Evolutionary conservation across 2,888 invertebrate genomes (phyloP), one percentile per base, ranked within the genome.

Genomic region (Pristionchus fissidentatus): DNA sequence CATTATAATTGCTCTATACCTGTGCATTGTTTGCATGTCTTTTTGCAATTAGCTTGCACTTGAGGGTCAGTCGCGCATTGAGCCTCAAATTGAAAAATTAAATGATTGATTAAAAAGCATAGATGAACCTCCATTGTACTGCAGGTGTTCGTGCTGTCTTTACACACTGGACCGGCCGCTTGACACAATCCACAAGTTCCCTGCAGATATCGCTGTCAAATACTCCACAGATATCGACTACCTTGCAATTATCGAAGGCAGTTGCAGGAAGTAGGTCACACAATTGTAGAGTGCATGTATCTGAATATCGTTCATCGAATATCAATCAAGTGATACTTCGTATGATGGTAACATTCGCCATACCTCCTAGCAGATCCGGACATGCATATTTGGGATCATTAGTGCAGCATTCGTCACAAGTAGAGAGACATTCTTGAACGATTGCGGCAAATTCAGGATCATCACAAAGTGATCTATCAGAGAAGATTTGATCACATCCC

Each of bases 241-340:
- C 73, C 43, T 43, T 73, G 73, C 73, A 73, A 41, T n/a, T 73
- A 8, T 43, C 43, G 43, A 43, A 73, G 10, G n/a, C 43, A 26
- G 19, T 13, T n/a, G 41, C 73, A n/a, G 73, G 43, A 5, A 73
- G 1, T 73, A 8, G 73, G 43, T 19, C n/a, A 43, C 73, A 73
- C n/a, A n/a, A 8, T 15, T 22, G 0, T 29, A 46, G 26, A n/a
- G 13, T 5, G n/a, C 66, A 66, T 1, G 22, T 22, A 38, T 35
- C 66, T 66, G 66, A 38, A 32, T 29, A 62, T 1, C 15, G n/a
- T n/a, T n/a, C n/a, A n/a, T n/a, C n/a, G n/a, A n/a, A n/a, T n/a
- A n/a, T n/a, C n/a, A n/a, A n/a, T n/a, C n/a, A n/a, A n/a, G n/a
- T n/a, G n/a, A n/a, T n/a, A n/a, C n/a, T n/a, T n/a, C n/a, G n/a